Conservation (phyloP, 2,888 invertebrate species). For the Crossocerus cetratus region DNA sequence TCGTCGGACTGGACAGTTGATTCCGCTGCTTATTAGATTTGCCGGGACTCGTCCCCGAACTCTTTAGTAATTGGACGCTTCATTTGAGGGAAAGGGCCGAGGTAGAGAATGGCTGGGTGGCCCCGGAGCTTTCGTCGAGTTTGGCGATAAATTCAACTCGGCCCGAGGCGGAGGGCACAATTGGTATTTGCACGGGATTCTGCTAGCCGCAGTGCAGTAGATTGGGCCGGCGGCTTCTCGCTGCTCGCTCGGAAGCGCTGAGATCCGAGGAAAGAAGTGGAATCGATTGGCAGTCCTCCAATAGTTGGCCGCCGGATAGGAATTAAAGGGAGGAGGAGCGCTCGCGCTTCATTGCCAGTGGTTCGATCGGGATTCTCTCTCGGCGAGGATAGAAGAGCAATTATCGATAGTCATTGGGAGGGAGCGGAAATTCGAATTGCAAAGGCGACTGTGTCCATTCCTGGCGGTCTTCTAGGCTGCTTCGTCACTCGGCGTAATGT, state of each 20-base stretch:
- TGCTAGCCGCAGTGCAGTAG: background rate
- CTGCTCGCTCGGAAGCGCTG: conserved; percentile 27
- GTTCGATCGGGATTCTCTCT: background rate
- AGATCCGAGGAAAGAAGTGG: conserved; percentile 44
- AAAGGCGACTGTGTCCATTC: no score
- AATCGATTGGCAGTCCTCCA: conserved; percentile 38
- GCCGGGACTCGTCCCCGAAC: background rate
- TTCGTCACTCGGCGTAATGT: background rate
- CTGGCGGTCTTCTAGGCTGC: no score
- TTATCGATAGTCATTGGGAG: background rate
- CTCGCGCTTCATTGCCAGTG: no score
- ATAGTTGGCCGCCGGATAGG: conserved; percentile 17
- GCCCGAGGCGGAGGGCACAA: background rate
- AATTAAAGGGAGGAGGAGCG: no score
- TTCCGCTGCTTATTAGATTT: background rate
- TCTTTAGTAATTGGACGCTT: background rate
- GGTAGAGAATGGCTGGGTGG: no score
- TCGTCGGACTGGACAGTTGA: background rate
- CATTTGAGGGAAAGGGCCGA: background rate
- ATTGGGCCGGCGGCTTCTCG: background rate
- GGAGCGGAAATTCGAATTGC: background rate
- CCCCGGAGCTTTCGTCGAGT: background rate
- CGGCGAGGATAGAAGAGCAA: background rate
- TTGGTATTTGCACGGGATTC: background rate
- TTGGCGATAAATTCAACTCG: background rate